phyloP scores from a whole-genome alignment of 2,888 invertebrate genomes.

The Plagodis dolabraria region DNA sequence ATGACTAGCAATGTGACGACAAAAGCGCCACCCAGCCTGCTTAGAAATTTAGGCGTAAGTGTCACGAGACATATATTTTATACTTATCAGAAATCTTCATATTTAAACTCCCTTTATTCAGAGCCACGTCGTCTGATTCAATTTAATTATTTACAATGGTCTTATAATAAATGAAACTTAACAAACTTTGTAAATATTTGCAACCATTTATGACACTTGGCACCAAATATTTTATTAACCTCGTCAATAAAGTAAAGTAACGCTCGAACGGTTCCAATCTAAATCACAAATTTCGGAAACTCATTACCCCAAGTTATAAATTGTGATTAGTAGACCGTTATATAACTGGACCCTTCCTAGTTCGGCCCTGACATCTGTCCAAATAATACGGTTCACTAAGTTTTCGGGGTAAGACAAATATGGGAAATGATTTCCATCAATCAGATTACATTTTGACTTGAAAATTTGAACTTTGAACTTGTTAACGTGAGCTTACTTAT shows the following conservation, averaged over 20 bases:
- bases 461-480: too few relatives aligned
- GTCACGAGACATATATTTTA: too few relatives aligned
- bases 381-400: constrained; percentile 12
- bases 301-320: constrained; percentile 21
- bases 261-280: constrained; percentile 12
- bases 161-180: too few relatives aligned
- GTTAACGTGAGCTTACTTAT: too few relatives aligned
- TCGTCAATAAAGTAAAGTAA: constrained; percentile 1
- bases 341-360: constrained; percentile 18
- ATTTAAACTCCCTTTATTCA: too few relatives aligned
- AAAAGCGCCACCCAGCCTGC: too few relatives aligned
- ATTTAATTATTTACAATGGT: too few relatives aligned
- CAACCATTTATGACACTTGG: constrained; percentile 4
- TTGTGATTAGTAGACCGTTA: constrained; percentile 15
- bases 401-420: not conserved
- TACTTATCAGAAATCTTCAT: too few relatives aligned
- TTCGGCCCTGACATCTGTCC: constrained; percentile 12
- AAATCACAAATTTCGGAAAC: constrained; percentile 19
- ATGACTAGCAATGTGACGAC: too few relatives aligned
- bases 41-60: too few relatives aligned
- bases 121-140: too few relatives aligned
- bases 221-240: not conserved
- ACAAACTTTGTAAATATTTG: too few relatives aligned
- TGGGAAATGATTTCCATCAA: not conserved
- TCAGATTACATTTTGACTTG: not conserved